Base-by-base conservation (phyloP, 2,888 invertebrate species). In the Drosophila robusta region DNA sequence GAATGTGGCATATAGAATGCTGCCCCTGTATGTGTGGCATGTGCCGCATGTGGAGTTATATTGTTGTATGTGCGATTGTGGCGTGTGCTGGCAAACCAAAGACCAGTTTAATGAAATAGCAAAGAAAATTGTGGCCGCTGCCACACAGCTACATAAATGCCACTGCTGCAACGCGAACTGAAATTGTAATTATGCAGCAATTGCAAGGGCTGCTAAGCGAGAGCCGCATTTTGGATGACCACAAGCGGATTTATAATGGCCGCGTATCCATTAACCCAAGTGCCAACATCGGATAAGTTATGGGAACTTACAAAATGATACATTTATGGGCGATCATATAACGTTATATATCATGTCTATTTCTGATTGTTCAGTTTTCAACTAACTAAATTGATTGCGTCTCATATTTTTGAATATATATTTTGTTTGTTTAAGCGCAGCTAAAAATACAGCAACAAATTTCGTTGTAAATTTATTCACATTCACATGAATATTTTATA, bases 131-230 rank as follows among this genome's bases (percentile, higher is more conserved):
- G 76, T 78, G 75, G 68, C 45, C 32, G 55, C 46, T 73, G 50
- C 61, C 56, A 76, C 42, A 55, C 42, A 55, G 61, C 50, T 46
- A 62, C 57, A 71, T 47, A 71, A 68, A 69, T 73, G 72, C 54
- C 73, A 61, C 63, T 67, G 63, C 73, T 69, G 80, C 87, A 76
- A 70, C 78, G 80, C 80, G 78, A 65, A 75, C 75, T 56, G 45
- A 84, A 87, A 81, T 75, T 81, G 82, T 78, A 87, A 82, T 82
- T 82, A 85, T 87, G 79, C 85, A 78, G 85, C 85, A 69, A 75
- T 81, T 84, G 72, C 67, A 26, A 56, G 62, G 73, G 44, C 66
- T 61, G 55, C 67, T 66, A 60, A 66, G 52, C 56, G 50, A 45
- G 38, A 29, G 46, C 52, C 66, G 57, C 72, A 67, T 51, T 77